Evolutionary conservation across 2,113 vertebrate genomes (phyloP), one percentile per base, ranked within the genome.

Genomic region (Mustelus asterias): DNA sequence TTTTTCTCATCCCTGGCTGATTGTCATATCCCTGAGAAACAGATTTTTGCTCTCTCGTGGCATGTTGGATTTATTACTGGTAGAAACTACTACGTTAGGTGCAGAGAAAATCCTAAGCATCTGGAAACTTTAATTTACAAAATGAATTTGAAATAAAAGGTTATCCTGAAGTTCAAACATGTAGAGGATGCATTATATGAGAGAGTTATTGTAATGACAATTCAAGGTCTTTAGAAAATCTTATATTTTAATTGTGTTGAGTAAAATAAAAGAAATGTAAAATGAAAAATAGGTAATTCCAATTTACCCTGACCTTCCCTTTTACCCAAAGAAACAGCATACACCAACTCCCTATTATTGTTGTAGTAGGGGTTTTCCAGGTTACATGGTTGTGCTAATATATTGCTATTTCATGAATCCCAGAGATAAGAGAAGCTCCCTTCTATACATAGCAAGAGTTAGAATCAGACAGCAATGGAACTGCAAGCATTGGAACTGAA

Each of bases 111-210:
- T 33, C 18, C n/a, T 65, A 3, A 93, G n/a, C 14, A 65, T 93
- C n/a, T n/a, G 89, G 89, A 93, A 90, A 58, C 86, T 76, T 85
- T 92, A 60, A 22, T 93, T 65, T 93, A 65, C 29, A 93, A 93
- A 93, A 18, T 13, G 65, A 93, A 65, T 22, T 93, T 41, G 7
- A 65, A 83, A 41, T 41, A 41, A 67, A 93, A 93, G 14, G n/a
- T 37, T 20, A 37, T 44, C 16, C 60, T 93, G 54, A 90, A 58
- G 88, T 33, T 90, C 58, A 26, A 58, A 26, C 33, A 63, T 63
- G 29, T 33, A 63, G 58, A 4, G 58, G 58, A 93, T 93, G 33
- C n/a, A 22, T 67, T 65, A 22, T 63, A 7, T 93, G 18, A 37
- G 11, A n/a, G 7, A 41, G 7, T 67, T 22, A 65, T 93, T 65